Evolutionary conservation across 2,113 vertebrate species (phyloP).

Genomic region (Urocitellus parryii): DNA sequence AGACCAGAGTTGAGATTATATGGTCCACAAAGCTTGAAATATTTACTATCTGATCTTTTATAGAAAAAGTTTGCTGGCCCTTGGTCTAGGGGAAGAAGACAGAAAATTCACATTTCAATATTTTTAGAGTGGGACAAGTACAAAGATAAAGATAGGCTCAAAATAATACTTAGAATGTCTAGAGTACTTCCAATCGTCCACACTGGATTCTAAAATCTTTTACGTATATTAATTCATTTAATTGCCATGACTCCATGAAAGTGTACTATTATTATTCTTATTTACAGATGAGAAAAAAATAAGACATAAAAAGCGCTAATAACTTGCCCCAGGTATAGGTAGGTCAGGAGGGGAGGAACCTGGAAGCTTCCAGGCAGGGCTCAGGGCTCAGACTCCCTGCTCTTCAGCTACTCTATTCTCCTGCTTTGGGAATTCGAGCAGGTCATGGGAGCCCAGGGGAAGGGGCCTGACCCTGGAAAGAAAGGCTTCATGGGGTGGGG

Average conservation of each 20-base stretch:
- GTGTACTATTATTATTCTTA: background rate
- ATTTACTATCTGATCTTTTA: background rate
- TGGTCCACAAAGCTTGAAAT: background rate
- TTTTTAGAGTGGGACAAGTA: background rate
- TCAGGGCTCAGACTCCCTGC: too few relatives aligned
- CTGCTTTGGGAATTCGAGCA: background rate
- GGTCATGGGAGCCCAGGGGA: fast-evolving
- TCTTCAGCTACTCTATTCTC: too few relatives aligned
- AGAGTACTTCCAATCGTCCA: background rate
- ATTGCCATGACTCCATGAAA: background rate
- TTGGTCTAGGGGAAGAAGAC: background rate
- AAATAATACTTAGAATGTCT: background rate
- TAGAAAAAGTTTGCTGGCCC: background rate
- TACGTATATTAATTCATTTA: background rate
- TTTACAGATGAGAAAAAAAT: background rate
- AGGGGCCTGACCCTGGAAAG: too few relatives aligned
- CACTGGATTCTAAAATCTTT: background rate
- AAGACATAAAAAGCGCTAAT: background rate
- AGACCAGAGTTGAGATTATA: background rate
- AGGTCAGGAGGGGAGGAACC: background rate
- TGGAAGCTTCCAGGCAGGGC: background rate
- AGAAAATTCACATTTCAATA: conserved; percentile 27
- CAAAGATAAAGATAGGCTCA: background rate
- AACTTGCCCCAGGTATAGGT: background rate
- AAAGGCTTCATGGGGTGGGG: background rate